Evolutionary conservation across 2,888 invertebrate species (phyloP), one percentile per base, ranked within the genome.

Genomic region (Eurytoma adleriae): DNA sequence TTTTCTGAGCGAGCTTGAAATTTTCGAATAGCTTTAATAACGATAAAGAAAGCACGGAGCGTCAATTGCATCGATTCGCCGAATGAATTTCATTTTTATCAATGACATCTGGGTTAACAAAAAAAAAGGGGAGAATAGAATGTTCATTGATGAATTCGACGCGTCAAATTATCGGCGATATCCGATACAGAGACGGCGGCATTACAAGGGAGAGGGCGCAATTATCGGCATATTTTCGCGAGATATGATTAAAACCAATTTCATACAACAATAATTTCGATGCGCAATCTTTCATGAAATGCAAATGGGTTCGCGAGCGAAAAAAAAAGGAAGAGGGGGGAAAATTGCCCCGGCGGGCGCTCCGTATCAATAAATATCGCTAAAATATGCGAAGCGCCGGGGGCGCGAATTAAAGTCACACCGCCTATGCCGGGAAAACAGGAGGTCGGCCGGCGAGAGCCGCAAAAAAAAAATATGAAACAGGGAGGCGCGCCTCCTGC

Each of bases 351-450:
- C n/a, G 12, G 14, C 16, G 40, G 18, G 13, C 54, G 54, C n/a
- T 18, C 18, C 12, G 64, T 59, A 48, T 48, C 59, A 24, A 70
- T 70, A 70, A 70, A 70, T 59, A 70, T 59, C 70, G 59, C 20
- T 70, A 59, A 59, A 59, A 70, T 70, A 70, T 70, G 70, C 70
- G 10, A 40, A 59, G 20, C 48, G 48, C 24, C 48, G 48, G 10
- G 59, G 20, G 30, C 70, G 40, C 24, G 70, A 70, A 70, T 70
- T 70, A 59, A 70, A 70, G 70, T 70, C 59, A 16, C 59, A 56
- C 24, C 18, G 24, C 13, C 50, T 50, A 20, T n/a, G n/a, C 48
- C 18, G 30, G 68, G 5, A 14, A 14, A 5, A n/a, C 48, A 24
- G 2, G 14, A 12, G n/a, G 7, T 48, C 12, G 20, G 48, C 16